Evolutionary conservation across 2,797 vertebrate species (phyloP), one percentile per base, ranked within the genome.

Genomic region (Sebastes vulpes): DNA sequence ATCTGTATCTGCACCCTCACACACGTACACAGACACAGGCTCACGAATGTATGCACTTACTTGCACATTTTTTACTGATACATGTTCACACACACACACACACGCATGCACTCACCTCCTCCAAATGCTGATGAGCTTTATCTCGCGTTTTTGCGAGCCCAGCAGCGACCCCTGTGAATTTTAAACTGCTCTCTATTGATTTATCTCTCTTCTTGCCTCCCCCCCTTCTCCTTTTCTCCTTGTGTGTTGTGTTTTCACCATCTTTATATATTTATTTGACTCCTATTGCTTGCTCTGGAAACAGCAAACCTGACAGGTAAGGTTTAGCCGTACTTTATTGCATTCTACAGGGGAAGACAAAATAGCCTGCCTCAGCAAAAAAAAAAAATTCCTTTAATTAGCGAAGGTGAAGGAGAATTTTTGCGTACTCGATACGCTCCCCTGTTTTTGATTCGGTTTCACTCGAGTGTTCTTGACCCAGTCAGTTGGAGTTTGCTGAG

Each of bases 231-330:
- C 92, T 72, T 91, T 81, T 93, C 90, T 93, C 94, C 94, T 91
- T 92, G 88, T 96, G 93, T 93, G 87, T 94, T 91, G 90, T 95
- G 92, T 94, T 94, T 95, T 94, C 72, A 84, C 92, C 90, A 89
- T 89, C 91, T 88, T 92, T 92, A 93, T 95, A 89, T 93, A 94
- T 96, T 91, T 95, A 94, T 97, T 93, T 95, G 94, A 91, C 90
- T 92, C 89, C 90, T 86, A 84, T 93, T 94, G 95, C 95, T 94
- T 95, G 91, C 95, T 93, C 79, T 93, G 95, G 96, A 94, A 97
- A 95, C 97, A 99, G 98, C 96, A 99, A 99, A 92, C 98, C 98
- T 80, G 98, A 99, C 97, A 99, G 98, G 98, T 99, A 97, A 97
- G 98, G 90, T 86, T 90, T 90, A 92, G 86, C 87, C 21, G 50